Conservation (phyloP, 1,140 invertebrate genomes). For the Mamestra configurata region DNA sequence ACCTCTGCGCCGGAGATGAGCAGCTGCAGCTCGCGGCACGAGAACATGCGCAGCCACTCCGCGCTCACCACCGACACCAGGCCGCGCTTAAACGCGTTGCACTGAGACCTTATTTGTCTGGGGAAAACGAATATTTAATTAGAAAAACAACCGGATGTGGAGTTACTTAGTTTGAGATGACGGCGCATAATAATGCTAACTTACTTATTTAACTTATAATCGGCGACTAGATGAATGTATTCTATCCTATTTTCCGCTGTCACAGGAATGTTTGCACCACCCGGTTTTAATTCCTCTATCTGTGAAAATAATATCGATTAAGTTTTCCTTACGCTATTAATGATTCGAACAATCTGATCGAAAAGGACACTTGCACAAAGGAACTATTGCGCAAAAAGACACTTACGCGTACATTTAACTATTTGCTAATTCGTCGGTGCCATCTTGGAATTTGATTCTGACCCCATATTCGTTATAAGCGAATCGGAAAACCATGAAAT, state of each 20-base stretch:
- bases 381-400: too few relatives aligned
- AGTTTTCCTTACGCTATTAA: background rate
- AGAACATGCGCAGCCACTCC: slow-evolving; percentile 98
- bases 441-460: too few relatives aligned
- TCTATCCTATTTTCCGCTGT: slow-evolving; percentile 97
- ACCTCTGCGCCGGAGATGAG: slow-evolving; percentile 97
- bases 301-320: slow-evolving; percentile 66
- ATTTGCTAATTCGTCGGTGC: too few relatives aligned
- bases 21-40: slow-evolving; percentile 97
- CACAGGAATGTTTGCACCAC: slow-evolving; percentile 96
- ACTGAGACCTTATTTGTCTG: slow-evolving; percentile 95
- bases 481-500: too few relatives aligned
- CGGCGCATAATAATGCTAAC: background rate
- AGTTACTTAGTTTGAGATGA: background rate
- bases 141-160: background rate
- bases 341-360: too few relatives aligned
- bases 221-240: slow-evolving; percentile 98
- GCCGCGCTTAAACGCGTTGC: slow-evolving; percentile 94
- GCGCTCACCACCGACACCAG: slow-evolving; percentile 96
- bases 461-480: too few relatives aligned
- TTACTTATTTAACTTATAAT: slow-evolving; percentile 96
- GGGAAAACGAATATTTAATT: background rate
- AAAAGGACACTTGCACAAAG: too few relatives aligned
- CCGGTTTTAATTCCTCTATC: slow-evolving; percentile 96
- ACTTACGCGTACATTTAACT: too few relatives aligned